Evolutionary conservation across 1,140 invertebrate genomes (phyloP).

Genomic region (Bombus sibiricus): DNA sequence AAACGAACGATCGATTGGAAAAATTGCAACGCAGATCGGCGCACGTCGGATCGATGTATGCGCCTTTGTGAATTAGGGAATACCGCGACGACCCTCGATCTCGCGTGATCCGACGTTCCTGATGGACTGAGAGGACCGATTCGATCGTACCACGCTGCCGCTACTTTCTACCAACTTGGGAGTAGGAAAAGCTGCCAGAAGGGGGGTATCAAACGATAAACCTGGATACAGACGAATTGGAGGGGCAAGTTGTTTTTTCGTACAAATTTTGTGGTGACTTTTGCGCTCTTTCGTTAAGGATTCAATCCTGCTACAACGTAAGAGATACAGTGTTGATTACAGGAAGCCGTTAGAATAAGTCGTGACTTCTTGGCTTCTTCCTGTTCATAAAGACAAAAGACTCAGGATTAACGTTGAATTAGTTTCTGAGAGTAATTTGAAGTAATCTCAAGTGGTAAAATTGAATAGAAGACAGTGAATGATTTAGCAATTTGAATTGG

Average conservation of each 20-base stretch:
- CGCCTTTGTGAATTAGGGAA: not conserved
- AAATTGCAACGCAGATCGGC: not conserved
- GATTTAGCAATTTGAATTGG: not conserved
- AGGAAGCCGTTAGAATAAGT: not conserved
- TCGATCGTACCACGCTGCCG: conserved; percentile 14
- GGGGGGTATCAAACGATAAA: conserved; percentile 57
- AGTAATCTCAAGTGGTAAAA: conserved; percentile 2
- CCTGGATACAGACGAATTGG: not conserved
- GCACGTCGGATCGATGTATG: not conserved
- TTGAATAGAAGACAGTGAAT: not conserved
- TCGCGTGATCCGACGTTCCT: conserved; percentile 47
- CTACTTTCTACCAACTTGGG: conserved; percentile 47
- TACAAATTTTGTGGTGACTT: not conserved
- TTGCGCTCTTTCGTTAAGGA: not conserved
- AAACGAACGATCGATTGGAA: not conserved
- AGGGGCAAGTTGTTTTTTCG: conserved; percentile 10
- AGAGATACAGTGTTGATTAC: not conserved
- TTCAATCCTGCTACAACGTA: not conserved
- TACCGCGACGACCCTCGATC: conserved; percentile 29
- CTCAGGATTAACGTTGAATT: not conserved
- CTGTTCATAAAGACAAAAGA: not conserved
- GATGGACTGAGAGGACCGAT: conserved; percentile 50
- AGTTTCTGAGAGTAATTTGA: not conserved
- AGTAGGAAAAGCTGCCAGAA: conserved; percentile 52
- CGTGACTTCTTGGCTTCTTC: not conserved